Percentiles rank a stretch among this genome's conserved stretches.
Conservation (phyloP, 2,113 vertebrate species). For the Mola mola region DNA sequence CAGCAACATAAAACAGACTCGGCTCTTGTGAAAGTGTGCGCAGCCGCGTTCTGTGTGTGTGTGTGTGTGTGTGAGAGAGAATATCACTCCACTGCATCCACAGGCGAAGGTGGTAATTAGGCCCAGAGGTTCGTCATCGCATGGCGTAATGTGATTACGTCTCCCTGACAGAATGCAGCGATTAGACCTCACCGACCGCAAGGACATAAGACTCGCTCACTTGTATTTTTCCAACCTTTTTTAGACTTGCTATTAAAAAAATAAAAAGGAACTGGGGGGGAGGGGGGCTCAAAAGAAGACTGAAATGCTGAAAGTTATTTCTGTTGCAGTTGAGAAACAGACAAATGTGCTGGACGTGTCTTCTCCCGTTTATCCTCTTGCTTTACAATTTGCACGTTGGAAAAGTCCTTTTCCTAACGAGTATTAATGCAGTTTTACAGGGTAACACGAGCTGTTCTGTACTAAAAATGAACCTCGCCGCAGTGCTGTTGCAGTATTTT, state of each 20-base stretch:
- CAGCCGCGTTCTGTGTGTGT: not conserved
- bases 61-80: slow-evolving; percentile 21
- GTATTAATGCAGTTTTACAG: too few relatives aligned
- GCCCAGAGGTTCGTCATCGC: slow-evolving; percentile 55
- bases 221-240: slow-evolving; percentile 52
- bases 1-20: slow-evolving; percentile 21
- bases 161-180: slow-evolving; percentile 73
- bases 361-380: too few relatives aligned
- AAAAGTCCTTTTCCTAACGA: too few relatives aligned
- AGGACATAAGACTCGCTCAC: slow-evolving; percentile 25
- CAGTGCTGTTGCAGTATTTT: slow-evolving; percentile 6
- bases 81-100: slow-evolving; percentile 34
- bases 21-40: not conserved
- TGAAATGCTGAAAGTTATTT: not conserved
- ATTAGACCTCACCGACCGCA: slow-evolving; percentile 73
- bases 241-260: slow-evolving; percentile 25
- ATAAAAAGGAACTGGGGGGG: not conserved
- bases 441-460: too few relatives aligned
- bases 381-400: too few relatives aligned
- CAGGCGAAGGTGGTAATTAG: slow-evolving; percentile 60
- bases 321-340: too few relatives aligned
- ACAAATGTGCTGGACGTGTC: too few relatives aligned
- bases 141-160: slow-evolving; percentile 80
- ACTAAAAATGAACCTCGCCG: not conserved
- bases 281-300: slow-evolving; percentile 23